phyloP scores from a whole-genome alignment of 2,113 vertebrate genomes.

The Eurypyga helias region DNA sequence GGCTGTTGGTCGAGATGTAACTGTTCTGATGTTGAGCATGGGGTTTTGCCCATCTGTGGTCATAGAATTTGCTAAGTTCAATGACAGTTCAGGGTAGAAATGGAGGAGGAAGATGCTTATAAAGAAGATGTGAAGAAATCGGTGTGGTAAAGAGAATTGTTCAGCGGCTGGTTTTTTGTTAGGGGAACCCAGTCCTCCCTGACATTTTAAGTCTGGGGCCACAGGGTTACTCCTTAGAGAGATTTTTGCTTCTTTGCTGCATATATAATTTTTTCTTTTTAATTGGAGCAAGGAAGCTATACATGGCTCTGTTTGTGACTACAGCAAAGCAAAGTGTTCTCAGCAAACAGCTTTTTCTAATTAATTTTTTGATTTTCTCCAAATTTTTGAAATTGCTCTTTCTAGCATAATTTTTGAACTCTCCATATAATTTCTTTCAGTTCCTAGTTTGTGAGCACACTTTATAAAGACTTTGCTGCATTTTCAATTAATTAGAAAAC shows the following conservation, averaged over 20 bases:
- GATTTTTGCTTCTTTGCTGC: background rate
- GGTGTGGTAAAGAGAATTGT: background rate
- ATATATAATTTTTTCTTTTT: background rate
- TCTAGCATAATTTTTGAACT: background rate
- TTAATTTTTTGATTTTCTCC: background rate
- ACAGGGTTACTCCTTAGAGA: background rate
- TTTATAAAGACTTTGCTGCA: background rate
- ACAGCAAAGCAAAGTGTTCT: background rate
- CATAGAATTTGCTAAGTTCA: rapidly evolving
- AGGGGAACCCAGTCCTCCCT: background rate
- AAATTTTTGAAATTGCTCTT: background rate
- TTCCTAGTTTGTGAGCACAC: background rate
- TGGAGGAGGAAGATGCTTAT: background rate
- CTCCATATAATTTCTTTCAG: background rate
- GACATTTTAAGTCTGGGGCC: background rate
- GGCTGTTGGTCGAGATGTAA: rapidly evolving
- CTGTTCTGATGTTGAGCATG: background rate
- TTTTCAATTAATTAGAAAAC: background rate
- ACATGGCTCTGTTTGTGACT: background rate
- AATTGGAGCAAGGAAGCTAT: background rate
- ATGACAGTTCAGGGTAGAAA: too few relatives aligned
- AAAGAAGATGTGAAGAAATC: background rate
- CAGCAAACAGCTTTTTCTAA: background rate
- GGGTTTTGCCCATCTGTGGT: rapidly evolving
- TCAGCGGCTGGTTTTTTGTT: rapidly evolving